phyloP scores from a whole-genome alignment of 1,140 invertebrate species.

The Eupristina koningsbergeri region DNA sequence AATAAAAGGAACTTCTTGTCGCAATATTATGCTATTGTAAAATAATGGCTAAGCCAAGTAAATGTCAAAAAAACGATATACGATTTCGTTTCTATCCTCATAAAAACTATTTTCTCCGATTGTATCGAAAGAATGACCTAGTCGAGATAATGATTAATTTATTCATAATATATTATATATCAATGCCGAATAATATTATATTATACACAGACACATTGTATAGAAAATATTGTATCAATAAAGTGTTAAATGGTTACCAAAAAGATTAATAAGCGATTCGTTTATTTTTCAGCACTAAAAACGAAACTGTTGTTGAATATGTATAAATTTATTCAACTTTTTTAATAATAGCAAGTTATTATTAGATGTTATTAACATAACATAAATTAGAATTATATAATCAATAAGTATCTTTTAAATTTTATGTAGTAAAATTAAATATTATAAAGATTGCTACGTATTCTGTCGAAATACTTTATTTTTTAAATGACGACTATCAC shows the following conservation, averaged over 20 bases:
- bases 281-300: not conserved
- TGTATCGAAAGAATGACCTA: constrained; percentile 58
- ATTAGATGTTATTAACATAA: too few species aligned
- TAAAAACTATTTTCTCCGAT: constrained; percentile 36
- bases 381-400: too few species aligned
- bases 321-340: not conserved
- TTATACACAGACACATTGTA: constrained; percentile 62
- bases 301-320: not conserved
- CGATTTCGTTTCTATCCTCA: constrained; percentile 23
- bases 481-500: too few species aligned
- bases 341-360: too few species aligned
- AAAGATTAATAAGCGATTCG: constrained; percentile 17
- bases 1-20: not conserved
- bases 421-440: too few species aligned
- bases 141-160: constrained; percentile 55
- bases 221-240: constrained; percentile 66
- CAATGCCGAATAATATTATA: constrained; percentile 55
- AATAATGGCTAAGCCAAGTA: not conserved
- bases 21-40: not conserved
- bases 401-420: too few species aligned
- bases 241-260: constrained; percentile 66
- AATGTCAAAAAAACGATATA: not conserved
- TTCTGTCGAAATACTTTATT: too few species aligned
- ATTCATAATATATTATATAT: constrained; percentile 59
- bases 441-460: too few species aligned